Conservation (phyloP, 2,797 vertebrate genomes). For the Smutsia temminckii region DNA sequence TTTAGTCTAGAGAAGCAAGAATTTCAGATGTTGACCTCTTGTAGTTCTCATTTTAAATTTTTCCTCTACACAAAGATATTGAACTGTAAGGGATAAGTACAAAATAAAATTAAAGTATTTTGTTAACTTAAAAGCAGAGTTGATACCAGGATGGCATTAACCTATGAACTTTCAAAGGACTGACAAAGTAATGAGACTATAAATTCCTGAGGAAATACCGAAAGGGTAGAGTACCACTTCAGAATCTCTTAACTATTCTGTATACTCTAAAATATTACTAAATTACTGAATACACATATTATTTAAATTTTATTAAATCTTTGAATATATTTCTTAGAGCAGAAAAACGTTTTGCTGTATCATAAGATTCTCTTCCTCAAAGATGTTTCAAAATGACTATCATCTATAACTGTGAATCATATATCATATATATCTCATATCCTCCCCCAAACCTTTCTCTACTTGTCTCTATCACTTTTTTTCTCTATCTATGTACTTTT, state of each 20-base stretch:
- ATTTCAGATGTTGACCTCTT: conserved; percentile 56
- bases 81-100: background rate
- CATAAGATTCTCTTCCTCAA: background rate
- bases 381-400: background rate
- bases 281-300: background rate
- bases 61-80: conserved; percentile 27
- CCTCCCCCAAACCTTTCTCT: background rate
- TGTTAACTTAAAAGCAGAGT: conserved; percentile 20
- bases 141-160: background rate
- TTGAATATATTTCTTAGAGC: background rate
- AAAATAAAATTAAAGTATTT: conserved; percentile 30
- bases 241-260: background rate
- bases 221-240: background rate
- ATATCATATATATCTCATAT: background rate
- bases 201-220: background rate
- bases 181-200: conserved; percentile 32
- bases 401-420: background rate
- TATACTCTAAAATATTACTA: background rate
- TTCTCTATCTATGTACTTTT: background rate
- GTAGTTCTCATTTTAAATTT: conserved; percentile 51
- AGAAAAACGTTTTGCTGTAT: background rate
- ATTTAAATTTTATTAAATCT: background rate
- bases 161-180: background rate
- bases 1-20: conserved; percentile 37
- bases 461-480: background rate